phyloP scores from a whole-genome alignment of 2,888 invertebrate species.

The Taenaris catops region DNA sequence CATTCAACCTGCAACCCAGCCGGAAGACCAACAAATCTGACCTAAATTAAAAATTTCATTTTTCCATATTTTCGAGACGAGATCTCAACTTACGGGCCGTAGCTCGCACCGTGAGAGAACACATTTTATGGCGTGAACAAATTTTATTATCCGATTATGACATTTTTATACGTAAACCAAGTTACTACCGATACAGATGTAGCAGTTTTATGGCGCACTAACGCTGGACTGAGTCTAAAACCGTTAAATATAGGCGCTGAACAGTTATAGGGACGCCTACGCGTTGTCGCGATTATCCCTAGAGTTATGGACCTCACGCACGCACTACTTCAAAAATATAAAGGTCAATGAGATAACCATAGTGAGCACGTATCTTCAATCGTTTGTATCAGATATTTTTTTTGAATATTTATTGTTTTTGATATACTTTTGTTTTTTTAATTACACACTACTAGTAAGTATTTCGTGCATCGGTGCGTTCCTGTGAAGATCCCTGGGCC shows the following conservation, averaged over 20 bases:
- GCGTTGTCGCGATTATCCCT: conserved; percentile 34
- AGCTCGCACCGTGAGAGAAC: too few species aligned
- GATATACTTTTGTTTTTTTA: too few species aligned
- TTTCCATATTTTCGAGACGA: too few species aligned
- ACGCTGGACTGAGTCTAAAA: conserved; percentile 17
- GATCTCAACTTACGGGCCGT: too few species aligned
- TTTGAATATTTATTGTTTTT: too few species aligned
- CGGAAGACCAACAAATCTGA: too few species aligned
- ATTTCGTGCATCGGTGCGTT: too few species aligned
- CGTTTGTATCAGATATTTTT: background rate
- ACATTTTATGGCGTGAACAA: conserved; percentile 8
- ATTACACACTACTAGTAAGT: too few species aligned
- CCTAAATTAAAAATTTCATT: too few species aligned
- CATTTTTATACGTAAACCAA: conserved; percentile 7
- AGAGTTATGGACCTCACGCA: conserved; percentile 42
- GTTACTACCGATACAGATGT: conserved; percentile 11
- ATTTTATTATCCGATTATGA: conserved; percentile 7
- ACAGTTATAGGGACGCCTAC: conserved; percentile 39
- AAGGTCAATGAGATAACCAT: conserved; percentile 27
- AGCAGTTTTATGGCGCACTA: conserved; percentile 4
- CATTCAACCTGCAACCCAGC: too few species aligned
- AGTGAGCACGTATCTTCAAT: conserved; percentile 3
- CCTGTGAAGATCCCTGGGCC: too few species aligned
- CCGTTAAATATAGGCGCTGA: conserved; percentile 32
- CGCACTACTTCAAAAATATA: conserved; percentile 28